A percentile compares a stretch with the other conserved stretches of the same genome.
phyloP scores from a whole-genome alignment of 2,888 invertebrate genomes.

The Drosophila incognita region DNA sequence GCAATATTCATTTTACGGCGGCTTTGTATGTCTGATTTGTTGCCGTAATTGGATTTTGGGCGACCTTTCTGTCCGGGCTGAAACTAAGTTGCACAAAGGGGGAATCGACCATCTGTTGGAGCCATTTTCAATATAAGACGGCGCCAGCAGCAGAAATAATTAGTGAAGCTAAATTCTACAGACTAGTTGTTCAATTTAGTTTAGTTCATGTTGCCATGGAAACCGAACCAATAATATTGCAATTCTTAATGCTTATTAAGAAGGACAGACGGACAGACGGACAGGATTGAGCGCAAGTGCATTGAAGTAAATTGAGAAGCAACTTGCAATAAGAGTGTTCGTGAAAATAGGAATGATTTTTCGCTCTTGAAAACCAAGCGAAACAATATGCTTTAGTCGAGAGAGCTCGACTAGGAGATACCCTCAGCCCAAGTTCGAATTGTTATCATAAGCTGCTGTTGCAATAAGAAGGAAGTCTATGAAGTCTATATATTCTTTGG shows the following conservation, averaged over 20 bases:
- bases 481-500: not conserved
- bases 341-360: not conserved
- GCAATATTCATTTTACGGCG: not conserved
- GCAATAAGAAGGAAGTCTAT: no score
- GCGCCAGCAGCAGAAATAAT: not conserved
- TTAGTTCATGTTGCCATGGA: not conserved
- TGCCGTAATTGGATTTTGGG: slow-evolving; percentile 1
- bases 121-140: not conserved
- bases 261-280: not conserved
- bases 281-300: not conserved
- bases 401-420: no score
- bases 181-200: not conserved
- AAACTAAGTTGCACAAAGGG: not conserved
- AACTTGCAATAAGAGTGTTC: not conserved
- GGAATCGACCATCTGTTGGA: not conserved
- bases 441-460: not conserved
- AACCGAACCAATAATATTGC: not conserved
- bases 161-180: not conserved
- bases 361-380: no score
- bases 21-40: not conserved
- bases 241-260: not conserved
- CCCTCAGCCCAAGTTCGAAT: no score
- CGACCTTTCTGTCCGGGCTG: not conserved
- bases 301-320: not conserved
- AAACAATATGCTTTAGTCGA: no score